Evolutionary conservation across 2,113 vertebrate genomes (phyloP).

Genomic region (Ameiurus melas): DNA sequence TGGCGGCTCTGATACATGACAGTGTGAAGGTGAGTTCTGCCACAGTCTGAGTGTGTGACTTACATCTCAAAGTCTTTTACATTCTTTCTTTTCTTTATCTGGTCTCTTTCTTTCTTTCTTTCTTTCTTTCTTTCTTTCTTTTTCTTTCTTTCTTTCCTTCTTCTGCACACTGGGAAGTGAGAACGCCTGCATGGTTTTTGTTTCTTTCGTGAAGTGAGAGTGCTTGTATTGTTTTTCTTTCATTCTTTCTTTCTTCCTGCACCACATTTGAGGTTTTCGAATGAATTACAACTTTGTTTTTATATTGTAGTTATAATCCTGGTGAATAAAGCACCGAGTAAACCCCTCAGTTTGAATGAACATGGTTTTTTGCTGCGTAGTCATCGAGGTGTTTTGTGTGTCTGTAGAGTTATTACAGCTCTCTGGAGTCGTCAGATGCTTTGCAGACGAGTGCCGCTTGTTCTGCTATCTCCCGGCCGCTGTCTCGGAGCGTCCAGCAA

Average conservation of each 20-base stretch:
- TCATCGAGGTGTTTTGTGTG: neutral
- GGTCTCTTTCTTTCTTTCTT: neutral
- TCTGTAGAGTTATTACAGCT: constrained; percentile 66
- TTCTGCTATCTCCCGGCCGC: neutral
- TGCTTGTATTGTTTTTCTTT: neutral
- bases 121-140: neutral
- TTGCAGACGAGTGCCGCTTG: constrained; percentile 70
- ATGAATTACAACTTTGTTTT: neutral
- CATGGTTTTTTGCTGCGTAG: neutral
- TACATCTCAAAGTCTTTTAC: neutral
- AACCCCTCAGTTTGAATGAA: neutral
- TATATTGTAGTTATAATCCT: neutral
- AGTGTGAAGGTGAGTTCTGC: constrained; percentile 48
- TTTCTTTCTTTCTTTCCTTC: neutral
- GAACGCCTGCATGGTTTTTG: too few relatives aligned
- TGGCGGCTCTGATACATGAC: constrained; percentile 48
- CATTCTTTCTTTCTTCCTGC: neutral
- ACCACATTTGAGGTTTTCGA: neutral
- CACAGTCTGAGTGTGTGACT: neutral
- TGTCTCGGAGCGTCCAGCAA: constrained; percentile 53
- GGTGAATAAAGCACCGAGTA: neutral
- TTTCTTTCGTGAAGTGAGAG: neutral
- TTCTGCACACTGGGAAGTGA: too few relatives aligned
- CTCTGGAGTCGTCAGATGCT: constrained; percentile 62
- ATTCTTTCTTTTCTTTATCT: neutral